Conservation (phyloP, 2,113 vertebrate genomes). For the Ictalurus punctatus region DNA sequence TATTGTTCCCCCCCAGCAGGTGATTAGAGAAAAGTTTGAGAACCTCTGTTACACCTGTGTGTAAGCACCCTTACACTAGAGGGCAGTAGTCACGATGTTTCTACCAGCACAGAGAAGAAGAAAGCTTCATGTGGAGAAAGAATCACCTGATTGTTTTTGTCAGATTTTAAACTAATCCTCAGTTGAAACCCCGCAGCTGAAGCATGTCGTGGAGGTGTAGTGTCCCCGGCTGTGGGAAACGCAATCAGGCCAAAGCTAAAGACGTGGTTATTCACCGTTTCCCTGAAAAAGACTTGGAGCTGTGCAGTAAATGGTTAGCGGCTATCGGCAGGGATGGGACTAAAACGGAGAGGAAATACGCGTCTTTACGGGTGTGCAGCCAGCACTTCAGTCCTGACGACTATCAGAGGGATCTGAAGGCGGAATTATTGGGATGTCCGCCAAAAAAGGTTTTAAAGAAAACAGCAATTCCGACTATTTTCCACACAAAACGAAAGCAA, state of each 20-base stretch:
- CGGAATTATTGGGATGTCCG: slow-evolving; percentile 1
- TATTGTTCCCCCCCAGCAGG: too few relatives aligned
- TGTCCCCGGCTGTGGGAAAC: slow-evolving; percentile 3
- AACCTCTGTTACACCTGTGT: not conserved
- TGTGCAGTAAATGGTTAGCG: not conserved
- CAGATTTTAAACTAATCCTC: too few relatives aligned
- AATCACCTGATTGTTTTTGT: too few relatives aligned
- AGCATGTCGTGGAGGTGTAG: slow-evolving; percentile 17
- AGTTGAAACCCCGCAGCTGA: not conserved
- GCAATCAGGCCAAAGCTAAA: not conserved
- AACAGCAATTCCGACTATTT: not conserved
- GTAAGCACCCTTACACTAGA: not conserved
- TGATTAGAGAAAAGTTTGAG: too few relatives aligned
- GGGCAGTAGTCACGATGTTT: not conserved
- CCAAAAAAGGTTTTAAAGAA: not conserved
- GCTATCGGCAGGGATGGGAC: not conserved
- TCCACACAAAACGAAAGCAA: not conserved
- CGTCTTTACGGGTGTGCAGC: not conserved
- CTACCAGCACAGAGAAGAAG: not conserved
- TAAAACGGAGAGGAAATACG: not conserved
- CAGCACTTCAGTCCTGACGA: slow-evolving; percentile 8
- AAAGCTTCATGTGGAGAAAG: not conserved
- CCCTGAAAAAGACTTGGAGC: slow-evolving; percentile 9
- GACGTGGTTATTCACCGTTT: not conserved
- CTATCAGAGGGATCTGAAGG: slow-evolving; percentile 8